Conservation (phyloP, 1,140 invertebrate species). For the Popillia japonica region DNA sequence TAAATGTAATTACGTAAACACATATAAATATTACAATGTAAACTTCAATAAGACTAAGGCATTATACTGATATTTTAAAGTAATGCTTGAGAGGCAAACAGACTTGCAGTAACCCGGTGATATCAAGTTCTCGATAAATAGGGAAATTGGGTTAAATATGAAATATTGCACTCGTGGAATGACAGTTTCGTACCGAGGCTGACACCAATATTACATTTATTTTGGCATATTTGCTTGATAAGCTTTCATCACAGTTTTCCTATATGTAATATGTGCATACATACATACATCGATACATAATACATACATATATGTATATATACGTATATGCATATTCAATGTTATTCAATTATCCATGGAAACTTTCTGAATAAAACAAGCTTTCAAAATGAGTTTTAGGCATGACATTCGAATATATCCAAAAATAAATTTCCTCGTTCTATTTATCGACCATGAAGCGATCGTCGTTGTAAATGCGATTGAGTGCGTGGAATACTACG, state of each 20-base stretch:
- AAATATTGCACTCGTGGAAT: background rate
- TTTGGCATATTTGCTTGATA: background rate
- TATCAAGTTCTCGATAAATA: too few relatives aligned
- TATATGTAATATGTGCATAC: too few relatives aligned
- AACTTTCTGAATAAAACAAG: background rate
- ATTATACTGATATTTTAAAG: too few relatives aligned
- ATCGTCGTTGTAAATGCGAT: background rate
- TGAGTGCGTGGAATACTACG: background rate
- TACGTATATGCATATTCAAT: background rate
- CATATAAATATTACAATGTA: too few relatives aligned
- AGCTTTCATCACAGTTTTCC: background rate
- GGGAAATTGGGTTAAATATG: too few relatives aligned
- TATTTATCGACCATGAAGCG: background rate
- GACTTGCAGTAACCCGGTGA: too few relatives aligned
- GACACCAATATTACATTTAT: background rate
- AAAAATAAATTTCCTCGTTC: background rate
- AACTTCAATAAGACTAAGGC: too few relatives aligned
- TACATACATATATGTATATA: background rate
- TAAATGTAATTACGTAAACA: too few relatives aligned
- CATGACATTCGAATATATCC: background rate
- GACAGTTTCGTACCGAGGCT: background rate
- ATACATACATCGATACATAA: background rate
- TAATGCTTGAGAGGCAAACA: too few relatives aligned
- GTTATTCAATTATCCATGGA: conserved; percentile 20
- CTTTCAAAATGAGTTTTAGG: conserved; percentile 2